Base-by-base conservation (phyloP, 2,113 vertebrate species). In the Lepus americanus region DNA sequence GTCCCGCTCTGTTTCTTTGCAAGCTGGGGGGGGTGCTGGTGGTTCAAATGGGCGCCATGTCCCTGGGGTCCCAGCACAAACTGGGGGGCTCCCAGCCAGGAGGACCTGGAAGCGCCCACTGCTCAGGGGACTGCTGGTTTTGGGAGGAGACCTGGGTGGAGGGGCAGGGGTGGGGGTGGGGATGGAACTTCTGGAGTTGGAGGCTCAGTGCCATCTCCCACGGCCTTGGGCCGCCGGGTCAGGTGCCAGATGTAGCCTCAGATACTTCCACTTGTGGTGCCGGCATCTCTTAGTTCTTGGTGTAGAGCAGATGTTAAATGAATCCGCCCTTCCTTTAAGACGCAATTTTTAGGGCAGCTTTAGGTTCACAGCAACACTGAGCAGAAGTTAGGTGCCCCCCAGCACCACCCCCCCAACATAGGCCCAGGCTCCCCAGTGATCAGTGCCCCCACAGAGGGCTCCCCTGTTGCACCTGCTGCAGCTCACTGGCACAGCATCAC, bases 341-440 rank as follows among this genome's bases (percentile, higher is more conserved):
- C 6, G 81, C 29, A 70, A 78, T 73, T 64, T 73, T 76, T 5
- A 53, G 49, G 31, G 51, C 13, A 49, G 12, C 61, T 66, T 69
- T 20, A 83, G 63, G 16, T 49, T 83, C 51, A 36, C 6, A 84
- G 72, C 17, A 4, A 70, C 27, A 51, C 16, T 9, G 13, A 72
- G 19, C 27, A 53, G 64, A 17, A 36, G 79, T 16, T 7, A 29
- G 69, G 23, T 53, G 44, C 17, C 22, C 19, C 19, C 51, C 53
- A 17, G 29, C 9, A 11, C 2, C 6, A 0, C 31, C 33, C 6
- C 1, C 31, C 33, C 6, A 36, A 5, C 2, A 8, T 0, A 5
- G 0, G 2, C 36, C 2, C 2, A 5, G 33, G 33, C n/a, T 39
- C 22, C 10, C 14, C n/a, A 2, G 55, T 17, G 5, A 4, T 10